phyloP scores from a whole-genome alignment of 2,888 invertebrate species.

The Podabrus alpinus region DNA sequence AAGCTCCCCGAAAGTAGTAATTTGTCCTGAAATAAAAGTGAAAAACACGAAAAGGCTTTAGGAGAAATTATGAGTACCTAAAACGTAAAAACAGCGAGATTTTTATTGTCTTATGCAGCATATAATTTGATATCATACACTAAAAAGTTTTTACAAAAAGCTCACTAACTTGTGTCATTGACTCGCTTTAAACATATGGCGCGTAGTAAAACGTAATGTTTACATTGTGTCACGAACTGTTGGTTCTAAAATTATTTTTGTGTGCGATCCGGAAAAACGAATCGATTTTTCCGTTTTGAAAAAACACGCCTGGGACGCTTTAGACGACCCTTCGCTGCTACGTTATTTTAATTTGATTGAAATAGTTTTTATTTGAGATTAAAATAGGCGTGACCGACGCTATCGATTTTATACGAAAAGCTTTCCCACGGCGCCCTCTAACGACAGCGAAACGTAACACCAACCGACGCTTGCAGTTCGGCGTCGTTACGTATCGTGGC shows the following conservation, averaged over 20 bases:
- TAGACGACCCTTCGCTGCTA: background rate
- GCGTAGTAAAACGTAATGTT: slow-evolving; percentile 18
- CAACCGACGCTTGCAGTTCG: slow-evolving; percentile 30
- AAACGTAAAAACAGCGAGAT: background rate
- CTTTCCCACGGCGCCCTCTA: slow-evolving; percentile 41
- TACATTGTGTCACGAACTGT: slow-evolving; percentile 13
- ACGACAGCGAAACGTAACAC: slow-evolving; percentile 23
- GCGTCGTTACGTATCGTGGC: slow-evolving; percentile 32
- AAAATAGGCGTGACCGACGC: slow-evolving; percentile 41
- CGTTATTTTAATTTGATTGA: slow-evolving; percentile 7
- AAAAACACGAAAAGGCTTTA: background rate
- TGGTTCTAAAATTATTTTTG: slow-evolving; percentile 5
- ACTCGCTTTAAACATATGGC: slow-evolving; percentile 17
- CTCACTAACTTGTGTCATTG: slow-evolving; percentile 9
- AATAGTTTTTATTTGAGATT: slow-evolving; percentile 29
- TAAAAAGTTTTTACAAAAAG: background rate
- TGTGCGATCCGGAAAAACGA: background rate
- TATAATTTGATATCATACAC: background rate
- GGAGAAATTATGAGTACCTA: background rate
- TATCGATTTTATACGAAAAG: slow-evolving; percentile 42
- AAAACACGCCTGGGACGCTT: background rate
- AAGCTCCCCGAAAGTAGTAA: background rate
- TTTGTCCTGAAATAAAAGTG: background rate
- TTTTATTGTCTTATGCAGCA: background rate
- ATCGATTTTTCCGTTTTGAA: background rate